These are phyloP conservation scores for Chanos chanos DNA, from an alignment of 2,797 vertebrate genomes.

Conservation along the genomic window DNA sequence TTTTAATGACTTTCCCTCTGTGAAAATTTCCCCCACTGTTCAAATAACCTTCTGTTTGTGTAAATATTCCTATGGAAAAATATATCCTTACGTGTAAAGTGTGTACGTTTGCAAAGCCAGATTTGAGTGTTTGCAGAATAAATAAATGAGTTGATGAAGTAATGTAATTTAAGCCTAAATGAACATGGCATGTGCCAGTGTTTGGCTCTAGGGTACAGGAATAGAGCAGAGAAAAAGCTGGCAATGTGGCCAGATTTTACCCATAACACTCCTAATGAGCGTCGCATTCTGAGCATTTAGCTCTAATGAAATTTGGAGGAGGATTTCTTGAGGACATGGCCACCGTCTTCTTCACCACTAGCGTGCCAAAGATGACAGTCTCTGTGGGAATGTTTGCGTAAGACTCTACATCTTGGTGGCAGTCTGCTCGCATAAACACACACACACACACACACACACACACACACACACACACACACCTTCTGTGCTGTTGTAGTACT, in stretches of 20 bases:
- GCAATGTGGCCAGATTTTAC: slow-evolving; percentile 51
- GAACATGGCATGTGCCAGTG: slow-evolving; percentile 52
- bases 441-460: background rate
- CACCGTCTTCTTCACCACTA: slow-evolving; percentile 29
- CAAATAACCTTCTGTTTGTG: slow-evolving; percentile 7
- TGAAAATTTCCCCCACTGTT: slow-evolving; percentile 12
- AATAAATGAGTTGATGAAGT: slow-evolving; percentile 56
- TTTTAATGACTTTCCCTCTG: background rate
- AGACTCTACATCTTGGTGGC: slow-evolving; percentile 28
- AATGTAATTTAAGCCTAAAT: slow-evolving; percentile 56
- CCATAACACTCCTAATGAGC: slow-evolving; percentile 40
- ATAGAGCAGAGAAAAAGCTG: slow-evolving; percentile 36
- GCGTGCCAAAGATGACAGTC: slow-evolving; percentile 40
- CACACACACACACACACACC: background rate
- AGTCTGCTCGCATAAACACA: slow-evolving; percentile 18
- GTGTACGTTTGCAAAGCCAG: slow-evolving; percentile 27
- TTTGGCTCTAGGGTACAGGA: slow-evolving; percentile 46
- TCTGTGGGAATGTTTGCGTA: slow-evolving; percentile 49
- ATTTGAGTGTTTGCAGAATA: slow-evolving; percentile 47
- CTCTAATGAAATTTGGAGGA: slow-evolving; percentile 50
- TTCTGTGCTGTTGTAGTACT: background rate
- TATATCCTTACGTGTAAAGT: slow-evolving; percentile 19
- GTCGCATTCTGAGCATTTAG: slow-evolving; percentile 50
- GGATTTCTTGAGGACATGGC: slow-evolving; percentile 46
- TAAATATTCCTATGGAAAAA: slow-evolving; percentile 10